Conservation (phyloP, 2,888 invertebrate species). For the Thyatira batis region DNA sequence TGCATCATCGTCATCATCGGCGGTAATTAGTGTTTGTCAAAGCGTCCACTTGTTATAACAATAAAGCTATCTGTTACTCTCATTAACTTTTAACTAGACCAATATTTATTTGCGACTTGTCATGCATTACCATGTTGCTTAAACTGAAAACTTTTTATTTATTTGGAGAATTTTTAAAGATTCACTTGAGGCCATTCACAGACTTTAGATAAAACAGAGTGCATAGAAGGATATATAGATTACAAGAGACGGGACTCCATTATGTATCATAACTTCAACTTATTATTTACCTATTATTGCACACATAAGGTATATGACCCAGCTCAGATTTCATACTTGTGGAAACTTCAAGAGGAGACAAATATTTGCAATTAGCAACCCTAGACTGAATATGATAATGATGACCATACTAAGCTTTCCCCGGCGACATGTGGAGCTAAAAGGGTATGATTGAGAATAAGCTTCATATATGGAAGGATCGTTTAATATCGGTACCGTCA, state of each 20-base stretch:
- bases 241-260: too few relatives aligned
- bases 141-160: too few relatives aligned
- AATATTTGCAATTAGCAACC: not conserved
- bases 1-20: conserved; percentile 66
- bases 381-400: not conserved
- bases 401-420: not conserved
- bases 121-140: conserved; percentile 19
- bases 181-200: too few relatives aligned
- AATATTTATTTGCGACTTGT: conserved; percentile 47
- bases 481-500: conserved; percentile 62
- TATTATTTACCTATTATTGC: too few relatives aligned
- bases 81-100: conserved; percentile 57
- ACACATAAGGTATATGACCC: not conserved
- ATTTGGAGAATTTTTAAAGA: too few relatives aligned
- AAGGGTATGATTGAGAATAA: conserved; percentile 9
- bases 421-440: not conserved
- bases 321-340: not conserved
- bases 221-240: too few relatives aligned
- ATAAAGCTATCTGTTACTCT: conserved; percentile 67
- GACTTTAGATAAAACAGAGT: too few relatives aligned
- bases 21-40: conserved; percentile 66
- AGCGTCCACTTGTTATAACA: conserved; percentile 60
- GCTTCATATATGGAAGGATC: conserved; percentile 48
- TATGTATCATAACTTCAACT: too few relatives aligned
- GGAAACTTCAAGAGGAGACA: not conserved